Evolutionary conservation across 2,888 invertebrate species (phyloP).

Genomic region (Polydrusus tereticollis): DNA sequence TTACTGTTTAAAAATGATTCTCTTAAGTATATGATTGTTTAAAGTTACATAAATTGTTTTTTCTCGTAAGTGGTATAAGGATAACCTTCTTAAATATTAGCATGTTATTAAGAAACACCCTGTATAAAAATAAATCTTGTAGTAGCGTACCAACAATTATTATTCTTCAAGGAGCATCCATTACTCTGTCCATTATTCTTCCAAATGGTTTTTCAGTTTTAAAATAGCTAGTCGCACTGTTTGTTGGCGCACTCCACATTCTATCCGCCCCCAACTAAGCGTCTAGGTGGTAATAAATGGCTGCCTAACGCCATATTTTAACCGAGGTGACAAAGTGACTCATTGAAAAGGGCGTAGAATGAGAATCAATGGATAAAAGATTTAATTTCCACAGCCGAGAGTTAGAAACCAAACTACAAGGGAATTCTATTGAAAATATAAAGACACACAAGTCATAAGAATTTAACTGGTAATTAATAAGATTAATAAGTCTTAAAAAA

Average conservation of each 20-base stretch:
- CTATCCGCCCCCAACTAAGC: conserved; percentile 22
- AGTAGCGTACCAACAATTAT: too few relatives aligned
- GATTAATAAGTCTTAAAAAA: too few relatives aligned
- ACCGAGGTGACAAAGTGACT: conserved; percentile 29
- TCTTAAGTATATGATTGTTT: too few relatives aligned
- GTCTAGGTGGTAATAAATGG: conserved; percentile 31
- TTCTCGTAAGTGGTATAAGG: too few relatives aligned
- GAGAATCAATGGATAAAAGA: conserved; percentile 8
- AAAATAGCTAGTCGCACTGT: conserved; percentile 1
- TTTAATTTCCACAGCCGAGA: background rate
- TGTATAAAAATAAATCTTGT: too few relatives aligned
- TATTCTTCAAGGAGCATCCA: background rate
- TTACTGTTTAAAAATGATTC: too few relatives aligned
- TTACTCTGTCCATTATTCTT: background rate
- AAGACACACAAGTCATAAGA: too few relatives aligned
- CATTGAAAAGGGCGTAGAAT: conserved; percentile 25
- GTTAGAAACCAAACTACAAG: background rate
- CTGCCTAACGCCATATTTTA: conserved; percentile 20
- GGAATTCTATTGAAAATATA: too few relatives aligned
- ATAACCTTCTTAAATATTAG: too few relatives aligned
- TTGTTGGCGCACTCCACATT: conserved; percentile 4
- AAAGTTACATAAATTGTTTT: too few relatives aligned
- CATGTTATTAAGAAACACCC: too few relatives aligned
- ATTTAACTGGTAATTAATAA: too few relatives aligned
- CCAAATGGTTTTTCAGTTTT: background rate